These are phyloP conservation scores for Eupithecia exiguata DNA, from an alignment of 2,888 invertebrate species.

Conservation along the genomic window DNA sequence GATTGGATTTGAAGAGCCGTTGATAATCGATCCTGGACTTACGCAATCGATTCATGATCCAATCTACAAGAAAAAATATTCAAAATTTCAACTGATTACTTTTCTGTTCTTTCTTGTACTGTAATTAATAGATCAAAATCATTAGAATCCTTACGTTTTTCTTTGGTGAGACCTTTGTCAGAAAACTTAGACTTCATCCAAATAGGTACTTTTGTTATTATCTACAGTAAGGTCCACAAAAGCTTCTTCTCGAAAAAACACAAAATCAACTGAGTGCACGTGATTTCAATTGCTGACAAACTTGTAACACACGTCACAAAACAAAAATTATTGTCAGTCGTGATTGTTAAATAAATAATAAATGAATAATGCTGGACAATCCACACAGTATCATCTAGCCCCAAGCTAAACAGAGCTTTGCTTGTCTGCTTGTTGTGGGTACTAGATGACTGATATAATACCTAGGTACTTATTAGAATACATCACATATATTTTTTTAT, in stretches of 20 bases:
- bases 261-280: neutral
- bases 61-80: neutral
- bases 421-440: no score
- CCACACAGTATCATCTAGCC: no score
- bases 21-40: constrained; percentile 15
- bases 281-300: neutral
- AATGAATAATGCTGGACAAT: no score
- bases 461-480: no score
- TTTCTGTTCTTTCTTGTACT: neutral
- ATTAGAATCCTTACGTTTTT: neutral
- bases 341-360: neutral
- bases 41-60: constrained; percentile 3
- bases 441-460: no score
- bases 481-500: no score
- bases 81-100: neutral
- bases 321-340: neutral
- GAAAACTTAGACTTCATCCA: neutral
- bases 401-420: no score
- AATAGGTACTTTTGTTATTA: neutral
- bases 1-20: constrained; percentile 17
- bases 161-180: neutral
- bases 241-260: neutral
- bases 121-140: neutral
- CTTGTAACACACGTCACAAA: neutral
- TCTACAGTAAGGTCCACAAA: neutral